These are phyloP conservation scores for Ischnura elegans DNA, from an alignment of 2,888 invertebrate species.

Conservation along the genomic window DNA sequence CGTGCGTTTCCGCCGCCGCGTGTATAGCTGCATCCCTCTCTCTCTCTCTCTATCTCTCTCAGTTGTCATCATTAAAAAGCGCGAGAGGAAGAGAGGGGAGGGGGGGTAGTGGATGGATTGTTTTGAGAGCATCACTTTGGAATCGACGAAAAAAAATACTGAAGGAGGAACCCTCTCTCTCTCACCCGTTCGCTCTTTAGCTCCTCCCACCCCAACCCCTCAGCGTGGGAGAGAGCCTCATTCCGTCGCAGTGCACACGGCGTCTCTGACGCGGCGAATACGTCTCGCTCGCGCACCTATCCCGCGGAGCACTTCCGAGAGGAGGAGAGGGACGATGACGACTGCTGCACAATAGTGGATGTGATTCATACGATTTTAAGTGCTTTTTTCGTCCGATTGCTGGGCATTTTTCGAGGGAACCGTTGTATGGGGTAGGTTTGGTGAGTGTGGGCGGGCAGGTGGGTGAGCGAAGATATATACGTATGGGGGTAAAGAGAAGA, in stretches of 20 bases:
- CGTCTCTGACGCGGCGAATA: constrained; percentile 8
- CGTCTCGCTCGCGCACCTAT: background rate
- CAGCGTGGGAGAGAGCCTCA: no score
- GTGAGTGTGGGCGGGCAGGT: background rate
- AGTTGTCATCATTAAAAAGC: background rate
- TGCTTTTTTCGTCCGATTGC: constrained; percentile 66
- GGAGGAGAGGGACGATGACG: background rate
- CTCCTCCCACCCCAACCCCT: background rate
- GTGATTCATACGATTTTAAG: constrained; percentile 63
- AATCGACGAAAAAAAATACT: background rate
- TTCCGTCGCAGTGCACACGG: constrained; percentile 19
- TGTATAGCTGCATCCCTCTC: background rate
- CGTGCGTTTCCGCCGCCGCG: background rate
- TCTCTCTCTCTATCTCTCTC: background rate
- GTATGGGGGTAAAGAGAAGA: background rate
- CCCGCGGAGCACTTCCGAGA: background rate
- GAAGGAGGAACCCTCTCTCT: no score
- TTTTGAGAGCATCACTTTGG: constrained; percentile 33
- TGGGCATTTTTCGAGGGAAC: constrained; percentile 52
- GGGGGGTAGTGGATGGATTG: background rate
- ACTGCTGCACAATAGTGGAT: background rate
- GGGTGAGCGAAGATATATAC: background rate
- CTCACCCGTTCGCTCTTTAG: background rate
- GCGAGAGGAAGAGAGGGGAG: background rate
- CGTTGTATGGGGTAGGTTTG: background rate